These are phyloP conservation scores for Oeneis ivallda DNA, from an alignment of 2,888 invertebrate genomes.

Conservation along the genomic window DNA sequence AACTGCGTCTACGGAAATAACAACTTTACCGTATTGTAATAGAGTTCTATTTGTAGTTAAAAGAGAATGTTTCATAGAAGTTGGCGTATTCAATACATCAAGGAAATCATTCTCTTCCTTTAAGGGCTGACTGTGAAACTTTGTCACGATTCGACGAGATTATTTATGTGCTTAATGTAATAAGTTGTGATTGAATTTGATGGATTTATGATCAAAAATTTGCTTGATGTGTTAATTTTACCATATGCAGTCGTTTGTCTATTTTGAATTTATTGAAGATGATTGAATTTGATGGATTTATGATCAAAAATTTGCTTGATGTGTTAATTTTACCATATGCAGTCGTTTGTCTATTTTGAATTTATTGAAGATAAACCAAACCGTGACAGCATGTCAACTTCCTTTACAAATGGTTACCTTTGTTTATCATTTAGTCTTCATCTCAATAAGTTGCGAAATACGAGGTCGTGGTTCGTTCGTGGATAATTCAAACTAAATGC, in stretches of 20 bases:
- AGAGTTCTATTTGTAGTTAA: background rate
- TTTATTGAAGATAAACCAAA: constrained; percentile 2
- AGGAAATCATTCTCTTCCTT: constrained; percentile 37
- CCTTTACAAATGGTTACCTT: background rate
- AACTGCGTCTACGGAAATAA: background rate
- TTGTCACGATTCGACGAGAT: constrained; percentile 37
- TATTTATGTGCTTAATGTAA: constrained; percentile 27
- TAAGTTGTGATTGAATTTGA: constrained; percentile 23
- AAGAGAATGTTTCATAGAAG: background rate
- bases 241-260: background rate
- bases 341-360: background rate
- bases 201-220: constrained; percentile 27
- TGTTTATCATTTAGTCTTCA: constrained; percentile 2
- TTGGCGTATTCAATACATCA: constrained; percentile 35
- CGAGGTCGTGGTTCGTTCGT: too few relatives aligned
- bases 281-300: constrained; percentile 29
- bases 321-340: constrained; percentile 12
- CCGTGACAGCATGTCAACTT: background rate
- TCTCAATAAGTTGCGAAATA: background rate
- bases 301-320: constrained; percentile 23
- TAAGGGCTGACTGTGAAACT: constrained; percentile 33
- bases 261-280: constrained; percentile 13
- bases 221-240: constrained; percentile 19
- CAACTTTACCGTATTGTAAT: background rate
- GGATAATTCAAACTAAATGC: too few relatives aligned